A percentile compares a stretch with the other conserved stretches of the same genome.
Conservation (phyloP, 2,888 invertebrate species). For the Drosophila planitibia region DNA sequence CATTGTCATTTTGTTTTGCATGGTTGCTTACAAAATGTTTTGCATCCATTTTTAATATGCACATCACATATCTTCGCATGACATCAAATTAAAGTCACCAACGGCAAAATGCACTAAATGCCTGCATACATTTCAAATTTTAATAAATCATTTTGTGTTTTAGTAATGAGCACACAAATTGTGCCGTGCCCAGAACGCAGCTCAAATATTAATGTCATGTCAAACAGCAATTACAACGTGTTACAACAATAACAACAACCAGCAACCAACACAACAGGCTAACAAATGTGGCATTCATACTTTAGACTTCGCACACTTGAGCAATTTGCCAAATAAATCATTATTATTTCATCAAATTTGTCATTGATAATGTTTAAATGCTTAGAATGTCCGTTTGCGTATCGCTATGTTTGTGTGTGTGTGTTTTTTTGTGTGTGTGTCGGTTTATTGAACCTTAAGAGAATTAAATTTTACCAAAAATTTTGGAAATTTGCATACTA, state of each 20-base stretch:
- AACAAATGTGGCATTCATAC: constrained; percentile 63
- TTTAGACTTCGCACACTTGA: constrained; percentile 68
- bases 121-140: constrained; percentile 64
- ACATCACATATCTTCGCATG: constrained; percentile 2
- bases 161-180: constrained; percentile 62
- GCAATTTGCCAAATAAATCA: constrained; percentile 79
- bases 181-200: constrained; percentile 26
- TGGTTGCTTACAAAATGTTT: constrained; percentile 46
- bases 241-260: constrained; percentile 46
- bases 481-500: constrained; percentile 43
- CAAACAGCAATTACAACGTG: constrained; percentile 78
- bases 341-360: constrained; percentile 81
- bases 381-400: constrained; percentile 1
- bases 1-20: constrained; percentile 30
- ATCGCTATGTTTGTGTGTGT: not conserved
- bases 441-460: constrained; percentile 2
- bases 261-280: constrained; percentile 32
- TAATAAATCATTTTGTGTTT: constrained; percentile 75
- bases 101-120: constrained; percentile 44
- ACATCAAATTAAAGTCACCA: constrained; percentile 34
- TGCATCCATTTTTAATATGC: constrained; percentile 50
- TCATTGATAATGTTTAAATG: constrained; percentile 71
- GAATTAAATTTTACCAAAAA: constrained; percentile 28
- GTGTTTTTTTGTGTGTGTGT: not conserved
- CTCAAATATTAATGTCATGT: constrained; percentile 80